Evolutionary conservation across 2,888 invertebrate genomes (phyloP), one percentile per base, ranked within the genome.

Genomic region (Drosophila buzzatii): DNA sequence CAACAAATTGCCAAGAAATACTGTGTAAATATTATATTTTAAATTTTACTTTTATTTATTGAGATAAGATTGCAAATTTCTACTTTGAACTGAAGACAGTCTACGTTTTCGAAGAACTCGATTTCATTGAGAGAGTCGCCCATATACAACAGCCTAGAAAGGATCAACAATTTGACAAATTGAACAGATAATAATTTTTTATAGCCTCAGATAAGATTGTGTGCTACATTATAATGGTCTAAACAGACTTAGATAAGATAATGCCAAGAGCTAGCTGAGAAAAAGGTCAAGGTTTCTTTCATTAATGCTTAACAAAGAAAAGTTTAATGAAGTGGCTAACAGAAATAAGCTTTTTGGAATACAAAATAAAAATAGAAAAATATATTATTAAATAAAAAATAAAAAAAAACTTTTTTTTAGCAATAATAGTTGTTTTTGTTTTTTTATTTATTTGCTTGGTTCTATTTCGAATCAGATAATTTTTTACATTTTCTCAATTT

Each of bases 381-480:
- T 23, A 23, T 23, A 23, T 23, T 23, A 23, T 23, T 23, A 23
- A 4, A 4, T n/a, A n/a, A n/a, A n/a, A n/a, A n/a, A n/a, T n/a
- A n/a, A n/a, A n/a, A n/a, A n/a, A n/a, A n/a, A n/a, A n/a, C n/a
- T n/a, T n/a, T n/a, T n/a, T n/a, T n/a, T 61, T 12, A 31, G 61
- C 27, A 60, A 41, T 41, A 55, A 55, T 18, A 44, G 9, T 42
- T n/a, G 3, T 14, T 45, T 18, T 59, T 53, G 35, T 61, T 70
- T 33, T 51, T 49, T 57, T 68, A 63, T 66, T 57, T 75, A 49
- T 31, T 73, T 67, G 58, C 60, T 69, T 52, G 70, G 37, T 79
- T 76, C 81, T 78, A 81, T 76, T 75, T 82, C 67, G 68, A 82
- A 58, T 73, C 68, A 66, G 68, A 64, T 57, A 65, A 61, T 66